phyloP scores from a whole-genome alignment of 2,113 vertebrate species.

The Prunella fulvescens region DNA sequence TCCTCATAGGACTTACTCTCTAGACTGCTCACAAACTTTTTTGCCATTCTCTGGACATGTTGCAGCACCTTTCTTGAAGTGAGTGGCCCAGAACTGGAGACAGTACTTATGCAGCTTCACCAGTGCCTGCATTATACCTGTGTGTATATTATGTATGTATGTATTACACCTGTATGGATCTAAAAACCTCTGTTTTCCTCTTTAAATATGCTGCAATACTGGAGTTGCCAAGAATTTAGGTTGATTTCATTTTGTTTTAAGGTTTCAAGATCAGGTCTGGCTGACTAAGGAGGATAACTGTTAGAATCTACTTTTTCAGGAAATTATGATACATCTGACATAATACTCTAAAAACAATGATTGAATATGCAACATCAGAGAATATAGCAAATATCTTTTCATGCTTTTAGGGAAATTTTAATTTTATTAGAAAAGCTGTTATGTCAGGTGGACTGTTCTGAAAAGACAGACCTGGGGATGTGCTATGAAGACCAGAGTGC shows the following conservation, averaged over 20 bases:
- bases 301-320: not conserved
- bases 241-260: not conserved
- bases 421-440: not conserved
- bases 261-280: not conserved
- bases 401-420: not conserved
- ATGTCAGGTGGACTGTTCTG: not conserved
- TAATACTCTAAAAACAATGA: not conserved
- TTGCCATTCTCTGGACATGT: not conserved
- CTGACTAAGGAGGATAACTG: not conserved
- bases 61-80: not conserved
- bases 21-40: not conserved
- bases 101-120: accelerated
- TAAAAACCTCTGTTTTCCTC: not conserved
- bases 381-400: not conserved
- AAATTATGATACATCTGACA: not conserved
- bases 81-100: not conserved
- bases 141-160: too few species aligned
- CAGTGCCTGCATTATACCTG: not conserved
- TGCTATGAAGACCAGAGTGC: not conserved
- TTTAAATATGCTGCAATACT: not conserved
- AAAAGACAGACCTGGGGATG: not conserved
- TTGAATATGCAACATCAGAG: not conserved
- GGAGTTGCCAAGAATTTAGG: not conserved
- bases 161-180: not conserved
- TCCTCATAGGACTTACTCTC: not conserved